Evolutionary conservation across 2,888 invertebrate species (phyloP), one percentile per base, ranked within the genome.

Genomic region (Neelides folsomi): DNA sequence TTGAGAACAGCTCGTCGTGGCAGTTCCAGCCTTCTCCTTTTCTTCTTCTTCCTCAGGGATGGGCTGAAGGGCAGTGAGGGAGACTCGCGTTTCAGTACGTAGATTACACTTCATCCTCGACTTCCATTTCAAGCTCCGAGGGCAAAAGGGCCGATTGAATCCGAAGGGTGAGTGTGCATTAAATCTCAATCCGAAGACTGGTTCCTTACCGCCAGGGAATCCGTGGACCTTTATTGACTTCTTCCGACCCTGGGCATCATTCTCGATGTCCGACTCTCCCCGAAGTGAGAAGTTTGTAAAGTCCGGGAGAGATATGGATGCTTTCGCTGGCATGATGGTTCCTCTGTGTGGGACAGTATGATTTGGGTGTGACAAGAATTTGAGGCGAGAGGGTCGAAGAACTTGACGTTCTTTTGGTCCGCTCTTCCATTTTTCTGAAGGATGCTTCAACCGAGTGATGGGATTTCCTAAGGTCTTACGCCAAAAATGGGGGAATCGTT

Each of bases 1-100:
- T 41, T 63, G 63, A 37, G 59, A 56, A 46, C 63, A 63, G 34
- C 57, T 60, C 13, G 55, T 50, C 39, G 44, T 47, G 34, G 43
- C 37, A 16, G 42, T 27, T 18, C 35, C 13, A 12, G 36, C 7
- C 46, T 20, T 27, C 27, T 27, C 27, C 27, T 27, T 27, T 27
- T 50, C 52, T 27, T 53, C 45, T 16, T 43, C 45, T 19, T 59
- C 61, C 52, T 60, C 62, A 1, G 46, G 48, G 13, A 62, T 62
- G 2, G 58, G 51, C 1, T 58, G 58, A 19, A 62, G 51, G 37
- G 51, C 36, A 15, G 43, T 47, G 16, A 20, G 9, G 27, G 27
- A 45, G 12, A 45, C 36, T 5, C 50, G 39, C 10, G 50, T 35
- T 12, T 57, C 57, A 16, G 27, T 7, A 27, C 49, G 48, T 16